A percentile compares a stretch with the other conserved stretches of the same genome.
Evolutionary conservation across 1,140 invertebrate species (phyloP).

Genomic region (Phymastichus coffea): DNA sequence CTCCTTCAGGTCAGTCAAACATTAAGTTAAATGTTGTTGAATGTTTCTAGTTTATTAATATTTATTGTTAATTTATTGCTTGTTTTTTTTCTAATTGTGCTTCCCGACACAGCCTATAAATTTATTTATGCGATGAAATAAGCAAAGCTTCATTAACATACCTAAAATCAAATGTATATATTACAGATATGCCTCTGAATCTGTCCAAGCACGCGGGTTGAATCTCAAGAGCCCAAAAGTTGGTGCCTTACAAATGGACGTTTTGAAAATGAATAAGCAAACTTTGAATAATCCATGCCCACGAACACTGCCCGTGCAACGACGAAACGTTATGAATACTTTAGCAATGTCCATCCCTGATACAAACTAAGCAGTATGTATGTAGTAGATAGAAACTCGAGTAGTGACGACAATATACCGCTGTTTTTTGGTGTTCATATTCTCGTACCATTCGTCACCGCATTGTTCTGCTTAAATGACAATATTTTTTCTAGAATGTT

Average conservation of each 20-base stretch:
- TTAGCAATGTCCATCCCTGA: conserved; percentile 56
- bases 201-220: conserved; percentile 58
- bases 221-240: conserved; percentile 55
- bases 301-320: conserved; percentile 55
- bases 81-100: neutral
- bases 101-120: neutral
- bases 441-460: neutral
- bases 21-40: neutral
- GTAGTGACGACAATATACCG: conserved; percentile 30
- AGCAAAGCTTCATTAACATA: neutral
- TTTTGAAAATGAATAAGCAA: conserved; percentile 30
- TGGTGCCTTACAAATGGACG: conserved; percentile 55
- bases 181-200: conserved; percentile 57
- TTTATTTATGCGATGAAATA: too few species aligned
- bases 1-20: conserved; percentile 49
- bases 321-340: conserved; percentile 51
- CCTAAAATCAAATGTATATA: conserved; percentile 10
- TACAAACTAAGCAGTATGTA: conserved; percentile 39
- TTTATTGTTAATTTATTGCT: too few species aligned
- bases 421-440: conserved; percentile 5
- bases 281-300: conserved; percentile 17
- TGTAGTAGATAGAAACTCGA: conserved; percentile 45
- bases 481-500: neutral
- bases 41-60: too few species aligned
- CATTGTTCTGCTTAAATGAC: conserved; percentile 9